Percentiles rank a stretch among this genome's conserved stretches.
Conservation (phyloP, 1,140 invertebrate species). For the Pantala flavescens region DNA sequence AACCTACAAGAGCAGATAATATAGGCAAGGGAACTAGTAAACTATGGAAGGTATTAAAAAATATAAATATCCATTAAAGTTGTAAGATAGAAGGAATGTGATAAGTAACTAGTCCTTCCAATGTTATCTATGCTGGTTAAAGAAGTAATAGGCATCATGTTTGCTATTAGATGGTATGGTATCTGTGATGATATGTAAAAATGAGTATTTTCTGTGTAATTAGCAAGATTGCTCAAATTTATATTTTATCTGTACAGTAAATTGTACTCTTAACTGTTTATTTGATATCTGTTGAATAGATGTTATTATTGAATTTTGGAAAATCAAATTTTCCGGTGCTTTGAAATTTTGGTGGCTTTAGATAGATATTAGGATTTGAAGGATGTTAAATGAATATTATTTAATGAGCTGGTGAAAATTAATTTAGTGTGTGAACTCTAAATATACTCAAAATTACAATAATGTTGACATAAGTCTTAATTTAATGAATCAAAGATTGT, state of each 20-base stretch:
- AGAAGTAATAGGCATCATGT: not conserved
- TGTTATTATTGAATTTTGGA: not conserved
- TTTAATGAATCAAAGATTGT: not conserved
- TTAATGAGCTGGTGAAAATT: not conserved
- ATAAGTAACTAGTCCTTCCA: not conserved
- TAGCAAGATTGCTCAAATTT: not conserved
- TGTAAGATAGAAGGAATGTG: conserved; percentile 6
- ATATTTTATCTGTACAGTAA: not conserved
- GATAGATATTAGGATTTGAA: no score
- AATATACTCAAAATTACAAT: not conserved
- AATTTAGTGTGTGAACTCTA: not conserved
- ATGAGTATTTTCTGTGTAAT: conserved; percentile 8
- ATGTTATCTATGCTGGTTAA: not conserved
- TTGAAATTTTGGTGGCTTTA: not conserved
- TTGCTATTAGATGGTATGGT: not conserved
- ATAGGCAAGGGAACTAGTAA: not conserved
- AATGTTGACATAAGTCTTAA: not conserved
- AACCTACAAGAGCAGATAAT: not conserved
- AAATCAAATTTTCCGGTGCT: not conserved
- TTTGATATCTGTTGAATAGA: not conserved
- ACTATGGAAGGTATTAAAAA: not conserved
- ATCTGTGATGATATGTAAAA: not conserved
- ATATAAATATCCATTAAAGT: not conserved
- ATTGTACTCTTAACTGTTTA: not conserved
- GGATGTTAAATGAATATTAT: no score